Evolutionary conservation across 2,113 vertebrate genomes (phyloP).

Genomic region (Sceloporus undulatus): DNA sequence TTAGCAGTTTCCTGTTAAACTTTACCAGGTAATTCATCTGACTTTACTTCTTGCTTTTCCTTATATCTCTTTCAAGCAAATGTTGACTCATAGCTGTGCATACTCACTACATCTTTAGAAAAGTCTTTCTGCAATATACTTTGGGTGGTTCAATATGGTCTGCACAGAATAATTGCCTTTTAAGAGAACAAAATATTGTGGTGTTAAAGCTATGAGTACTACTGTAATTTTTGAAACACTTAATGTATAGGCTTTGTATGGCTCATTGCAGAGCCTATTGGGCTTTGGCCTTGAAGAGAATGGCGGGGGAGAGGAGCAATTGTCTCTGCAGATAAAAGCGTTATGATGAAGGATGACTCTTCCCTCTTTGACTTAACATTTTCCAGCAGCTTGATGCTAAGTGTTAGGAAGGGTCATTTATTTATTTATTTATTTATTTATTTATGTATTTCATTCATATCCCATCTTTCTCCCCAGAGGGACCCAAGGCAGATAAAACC

Average conservation of each 20-base stretch:
- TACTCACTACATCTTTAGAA: neutral
- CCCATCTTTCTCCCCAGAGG: no score
- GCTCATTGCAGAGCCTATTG: neutral
- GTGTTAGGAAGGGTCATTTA: no score
- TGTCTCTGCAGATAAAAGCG: neutral
- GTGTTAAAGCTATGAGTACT: neutral
- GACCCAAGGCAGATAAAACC: no score
- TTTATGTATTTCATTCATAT: no score
- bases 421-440: no score
- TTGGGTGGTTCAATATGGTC: neutral
- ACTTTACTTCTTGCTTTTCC: neutral
- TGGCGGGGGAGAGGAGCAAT: neutral
- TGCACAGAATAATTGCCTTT: neutral
- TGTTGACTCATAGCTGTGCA: neutral
- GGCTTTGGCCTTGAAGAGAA: neutral
- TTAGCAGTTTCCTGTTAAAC: neutral
- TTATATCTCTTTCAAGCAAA: neutral
- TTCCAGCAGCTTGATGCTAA: no score
- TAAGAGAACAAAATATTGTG: neutral
- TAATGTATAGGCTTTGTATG: neutral
- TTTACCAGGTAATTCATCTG: neutral
- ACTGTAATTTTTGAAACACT: neutral
- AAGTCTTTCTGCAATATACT: neutral
- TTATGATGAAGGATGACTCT: neutral
- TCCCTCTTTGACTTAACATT: neutral